A percentile compares a stretch with the other conserved stretches of the same genome.
phyloP scores from a whole-genome alignment of 1,140 invertebrate species.

The Listronotus bonariensis region DNA sequence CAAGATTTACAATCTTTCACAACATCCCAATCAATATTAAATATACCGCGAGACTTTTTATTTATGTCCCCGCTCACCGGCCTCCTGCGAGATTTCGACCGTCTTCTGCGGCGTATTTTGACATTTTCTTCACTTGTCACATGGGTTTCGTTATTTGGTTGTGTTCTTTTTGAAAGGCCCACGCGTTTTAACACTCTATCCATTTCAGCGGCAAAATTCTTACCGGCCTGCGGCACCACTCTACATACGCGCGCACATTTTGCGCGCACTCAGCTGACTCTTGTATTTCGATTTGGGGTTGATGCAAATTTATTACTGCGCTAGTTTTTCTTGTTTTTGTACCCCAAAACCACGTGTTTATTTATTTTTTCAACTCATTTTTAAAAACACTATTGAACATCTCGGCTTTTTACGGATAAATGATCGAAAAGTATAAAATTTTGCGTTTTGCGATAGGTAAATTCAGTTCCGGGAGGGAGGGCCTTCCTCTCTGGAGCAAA shows the following conservation, averaged over 20 bases:
- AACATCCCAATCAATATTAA: conserved; percentile 56
- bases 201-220: conserved; percentile 48
- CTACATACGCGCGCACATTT: conserved; percentile 33
- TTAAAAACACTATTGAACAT: too few relatives aligned
- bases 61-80: conserved; percentile 32
- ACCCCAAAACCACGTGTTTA: conserved; percentile 28
- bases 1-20: conserved; percentile 55
- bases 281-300: conserved; percentile 28
- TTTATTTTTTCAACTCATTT: too few relatives aligned
- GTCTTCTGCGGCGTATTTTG: conserved; percentile 45
- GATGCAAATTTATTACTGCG: conserved; percentile 32
- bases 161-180: conserved; percentile 52
- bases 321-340: conserved; percentile 6
- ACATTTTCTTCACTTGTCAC: conserved; percentile 37
- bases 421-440: too few relatives aligned
- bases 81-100: conserved; percentile 49
- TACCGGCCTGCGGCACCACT: conserved; percentile 34
- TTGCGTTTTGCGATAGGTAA: too few relatives aligned
- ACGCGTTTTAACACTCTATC: conserved; percentile 55
- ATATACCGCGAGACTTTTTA: conserved; percentile 52
- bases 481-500: too few relatives aligned
- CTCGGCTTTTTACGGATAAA: too few relatives aligned
- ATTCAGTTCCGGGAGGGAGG: too few relatives aligned
- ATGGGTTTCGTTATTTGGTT: conserved; percentile 41
- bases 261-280: conserved; percentile 48